These are phyloP conservation scores for Arothron firmamentum DNA, from an alignment of 2,113 vertebrate species.

Conservation along the genomic window DNA sequence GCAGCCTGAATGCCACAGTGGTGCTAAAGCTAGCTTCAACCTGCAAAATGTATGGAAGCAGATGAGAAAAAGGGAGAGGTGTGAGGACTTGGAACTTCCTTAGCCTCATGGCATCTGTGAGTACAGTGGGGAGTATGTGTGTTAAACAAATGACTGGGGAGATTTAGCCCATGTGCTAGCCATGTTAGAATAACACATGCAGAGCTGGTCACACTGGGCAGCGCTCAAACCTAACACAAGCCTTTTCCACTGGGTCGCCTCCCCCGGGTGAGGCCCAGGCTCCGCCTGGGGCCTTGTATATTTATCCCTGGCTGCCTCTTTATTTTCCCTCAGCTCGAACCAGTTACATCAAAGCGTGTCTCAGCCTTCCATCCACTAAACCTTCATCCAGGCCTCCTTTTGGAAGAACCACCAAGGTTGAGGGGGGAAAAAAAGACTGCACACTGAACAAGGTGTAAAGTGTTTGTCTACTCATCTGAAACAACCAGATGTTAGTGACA, in stretches of 20 bases:
- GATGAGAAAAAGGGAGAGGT: slow-evolving; percentile 3
- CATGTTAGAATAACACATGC: slow-evolving; percentile 87
- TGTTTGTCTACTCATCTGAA: slow-evolving; percentile 57
- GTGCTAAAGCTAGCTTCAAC: too few relatives aligned
- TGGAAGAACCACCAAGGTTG: slow-evolving; percentile 59
- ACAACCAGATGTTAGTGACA: slow-evolving; percentile 28
- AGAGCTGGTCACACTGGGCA: slow-evolving; percentile 47
- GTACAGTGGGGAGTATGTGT: slow-evolving; percentile 70
- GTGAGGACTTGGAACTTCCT: slow-evolving; percentile 42
- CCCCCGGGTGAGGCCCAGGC: slow-evolving; percentile 68
- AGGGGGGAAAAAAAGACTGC: slow-evolving; percentile 35
- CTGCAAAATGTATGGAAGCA: slow-evolving; percentile 4
- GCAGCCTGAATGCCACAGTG: too few relatives aligned
- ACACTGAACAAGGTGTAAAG: slow-evolving; percentile 52
- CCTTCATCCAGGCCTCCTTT: slow-evolving; percentile 26
- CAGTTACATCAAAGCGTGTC: slow-evolving; percentile 73
- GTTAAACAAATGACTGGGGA: slow-evolving; percentile 84
- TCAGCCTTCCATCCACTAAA: slow-evolving; percentile 32
- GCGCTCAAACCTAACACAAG: slow-evolving; percentile 65
- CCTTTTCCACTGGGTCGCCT: slow-evolving; percentile 60
- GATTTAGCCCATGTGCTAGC: slow-evolving; percentile 86
- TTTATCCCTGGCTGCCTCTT: slow-evolving; percentile 85
- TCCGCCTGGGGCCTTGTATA: slow-evolving; percentile 72
- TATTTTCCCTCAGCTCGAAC: slow-evolving; percentile 82
- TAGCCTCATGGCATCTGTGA: slow-evolving; percentile 61